A percentile compares a stretch with the other conserved stretches of the same genome.
These are phyloP conservation scores for Pantala flavescens DNA, from an alignment of 1,140 invertebrate genomes.

Conservation along the genomic window DNA sequence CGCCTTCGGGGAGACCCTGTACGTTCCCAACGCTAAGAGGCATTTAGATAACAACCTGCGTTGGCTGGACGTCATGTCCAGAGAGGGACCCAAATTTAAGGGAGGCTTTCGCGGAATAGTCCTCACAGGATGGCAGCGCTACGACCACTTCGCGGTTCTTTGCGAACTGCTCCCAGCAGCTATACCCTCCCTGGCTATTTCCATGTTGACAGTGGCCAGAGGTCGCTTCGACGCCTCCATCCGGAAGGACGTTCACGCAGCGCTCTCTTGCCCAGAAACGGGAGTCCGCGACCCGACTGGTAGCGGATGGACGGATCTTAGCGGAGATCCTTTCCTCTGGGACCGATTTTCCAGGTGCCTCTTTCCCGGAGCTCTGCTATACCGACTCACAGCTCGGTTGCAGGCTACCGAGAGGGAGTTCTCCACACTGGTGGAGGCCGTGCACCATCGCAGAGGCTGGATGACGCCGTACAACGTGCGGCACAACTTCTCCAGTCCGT, in stretches of 20 bases:
- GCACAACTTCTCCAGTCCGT: constrained; percentile 62
- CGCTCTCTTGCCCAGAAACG: constrained; percentile 12
- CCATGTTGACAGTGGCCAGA: constrained; percentile 38
- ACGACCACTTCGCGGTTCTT: constrained; percentile 70
- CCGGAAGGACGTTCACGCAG: neutral
- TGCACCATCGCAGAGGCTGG: constrained; percentile 49
- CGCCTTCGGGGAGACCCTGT: constrained; percentile 67
- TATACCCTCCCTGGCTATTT: constrained; percentile 57
- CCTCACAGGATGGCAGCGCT: constrained; percentile 64
- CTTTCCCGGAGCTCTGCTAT: constrained; percentile 44
- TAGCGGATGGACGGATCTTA: constrained; percentile 40
- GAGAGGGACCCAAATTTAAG: constrained; percentile 43
- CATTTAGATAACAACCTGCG: constrained; percentile 60
- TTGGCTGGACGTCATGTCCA: constrained; percentile 56
- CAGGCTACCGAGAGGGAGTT: constrained; percentile 40
- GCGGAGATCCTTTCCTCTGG: constrained; percentile 46
- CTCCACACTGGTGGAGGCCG: constrained; percentile 1
- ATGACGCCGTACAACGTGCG: constrained; percentile 67
- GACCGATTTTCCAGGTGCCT: constrained; percentile 43
- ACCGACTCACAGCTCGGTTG: constrained; percentile 44
- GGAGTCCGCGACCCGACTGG: constrained; percentile 21
- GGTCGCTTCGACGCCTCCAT: constrained; percentile 30
- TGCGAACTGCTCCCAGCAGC: constrained; percentile 59
- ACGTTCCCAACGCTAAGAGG: constrained; percentile 43
- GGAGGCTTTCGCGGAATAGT: constrained; percentile 48